A percentile compares a stretch with the other conserved stretches of the same genome.
Conservation (phyloP, 2,797 vertebrate genomes). For the Gobionotothen gibberifrons region DNA sequence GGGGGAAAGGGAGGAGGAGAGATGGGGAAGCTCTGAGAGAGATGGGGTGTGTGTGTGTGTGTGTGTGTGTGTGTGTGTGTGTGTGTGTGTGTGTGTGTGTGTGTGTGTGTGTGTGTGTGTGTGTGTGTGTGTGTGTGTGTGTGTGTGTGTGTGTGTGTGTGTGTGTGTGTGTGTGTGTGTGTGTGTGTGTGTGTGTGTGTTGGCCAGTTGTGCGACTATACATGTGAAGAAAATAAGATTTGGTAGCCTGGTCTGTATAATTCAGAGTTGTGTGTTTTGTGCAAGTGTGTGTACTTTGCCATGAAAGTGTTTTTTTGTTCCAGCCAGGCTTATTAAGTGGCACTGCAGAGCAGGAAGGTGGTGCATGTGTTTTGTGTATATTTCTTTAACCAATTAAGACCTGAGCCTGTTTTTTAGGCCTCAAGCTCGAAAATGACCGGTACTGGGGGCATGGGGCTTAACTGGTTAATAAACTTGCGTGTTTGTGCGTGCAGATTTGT, state of each 20-base stretch:
- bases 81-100: conserved; percentile 23
- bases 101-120: neutral
- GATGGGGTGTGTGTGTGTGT: conserved; percentile 40
- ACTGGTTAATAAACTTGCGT: neutral
- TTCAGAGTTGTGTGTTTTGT: conserved; percentile 14
- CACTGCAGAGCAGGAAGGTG: conserved; percentile 53
- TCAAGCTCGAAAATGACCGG: too few relatives aligned
- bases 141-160: too few relatives aligned
- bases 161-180: conserved; percentile 20
- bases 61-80: conserved; percentile 12
- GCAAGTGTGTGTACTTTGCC: neutral
- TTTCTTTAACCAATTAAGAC: too few relatives aligned
- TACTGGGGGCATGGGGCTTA: too few relatives aligned
- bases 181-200: conserved; percentile 1
- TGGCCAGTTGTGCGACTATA: conserved; percentile 14
- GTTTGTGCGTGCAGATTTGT: conserved; percentile 1
- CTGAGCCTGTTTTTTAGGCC: too few relatives aligned
- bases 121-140: conserved; percentile 20
- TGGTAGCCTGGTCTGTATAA: conserved; percentile 6
- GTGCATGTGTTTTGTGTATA: too few relatives aligned
- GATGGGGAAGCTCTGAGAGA: too few relatives aligned
- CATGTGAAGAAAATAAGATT: conserved; percentile 28
- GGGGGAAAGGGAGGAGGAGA: too few relatives aligned
- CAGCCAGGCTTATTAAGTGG: conserved; percentile 30
- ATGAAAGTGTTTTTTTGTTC: neutral